Base-by-base conservation (phyloP, 2,113 vertebrate genomes). In the Proterorhinus semilunaris region DNA sequence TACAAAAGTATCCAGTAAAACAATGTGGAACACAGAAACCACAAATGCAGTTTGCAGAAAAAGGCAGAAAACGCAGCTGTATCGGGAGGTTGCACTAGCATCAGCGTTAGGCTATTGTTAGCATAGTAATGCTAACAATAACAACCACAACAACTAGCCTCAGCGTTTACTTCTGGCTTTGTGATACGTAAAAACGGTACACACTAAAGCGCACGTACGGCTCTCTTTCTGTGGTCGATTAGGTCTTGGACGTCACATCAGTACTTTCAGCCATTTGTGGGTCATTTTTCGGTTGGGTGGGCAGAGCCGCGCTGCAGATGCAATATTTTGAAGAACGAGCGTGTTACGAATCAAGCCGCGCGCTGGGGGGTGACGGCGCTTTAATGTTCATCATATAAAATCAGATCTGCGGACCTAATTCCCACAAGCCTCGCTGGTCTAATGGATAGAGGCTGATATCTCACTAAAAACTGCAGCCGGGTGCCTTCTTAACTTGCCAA, bases 301-400 rank as follows among this genome's bases (percentile, higher is more conserved):
- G 50, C 64, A 50, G 55, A 74, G 72, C 57, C 15, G 58, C 74
- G 71, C 66, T 79, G 58, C 42, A 67, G 78, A 72, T 71, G 64
- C 66, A 74, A 61, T 69, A 57, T 71, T 67, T 62, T 61, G 70
- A 71, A 55, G 62, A 79, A 83, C 72, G 52, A 80, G 72, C n/a
- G 57, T 43, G 65, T 66, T 73, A 65, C 75, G 72, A 80, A 83
- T 66, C 55, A 62, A 15, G 6, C 54, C 36, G 62, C 7, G 65
- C 68, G 61, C 36, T 74, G 80, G 63, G 61, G 54, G 51, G 62
- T 83, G 75, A 73, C 49, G n/a, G 45, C 8, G 65, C 76, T 85
- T 86, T 86, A 84, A 76, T 73, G 76, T 72, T 68, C 71, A 76
- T 86, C 76, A 73, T 75, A 87, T 84, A 68, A 90, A 80, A 66